Conservation (phyloP, 2,797 vertebrate species). For the Philypnodon macrostomus region DNA sequence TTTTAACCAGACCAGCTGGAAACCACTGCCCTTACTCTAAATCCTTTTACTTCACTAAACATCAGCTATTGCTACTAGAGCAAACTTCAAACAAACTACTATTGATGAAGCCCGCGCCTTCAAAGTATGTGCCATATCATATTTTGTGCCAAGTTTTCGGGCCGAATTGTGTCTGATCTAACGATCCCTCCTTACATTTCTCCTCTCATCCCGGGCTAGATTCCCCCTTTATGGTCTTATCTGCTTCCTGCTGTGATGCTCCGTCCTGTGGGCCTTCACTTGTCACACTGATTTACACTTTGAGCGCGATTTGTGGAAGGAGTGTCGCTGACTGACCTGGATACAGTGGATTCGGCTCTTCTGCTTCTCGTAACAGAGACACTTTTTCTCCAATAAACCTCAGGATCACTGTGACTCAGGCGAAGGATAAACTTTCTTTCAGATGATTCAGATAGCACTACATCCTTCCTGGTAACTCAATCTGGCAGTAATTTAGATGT, state of each 20-base stretch:
- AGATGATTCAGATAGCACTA: conserved; percentile 37
- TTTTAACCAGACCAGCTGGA: too few relatives aligned
- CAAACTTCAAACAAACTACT: not conserved
- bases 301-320: conserved; percentile 25
- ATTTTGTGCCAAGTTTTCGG: not conserved
- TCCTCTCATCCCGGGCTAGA: conserved; percentile 13
- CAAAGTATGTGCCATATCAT: not conserved
- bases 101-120: conserved; percentile 1
- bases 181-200: conserved; percentile 2
- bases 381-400: not conserved
- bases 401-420: not conserved
- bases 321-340: conserved; percentile 49
- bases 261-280: conserved; percentile 36
- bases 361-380: conserved; percentile 40
- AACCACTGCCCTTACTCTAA: too few relatives aligned
- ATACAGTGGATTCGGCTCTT: conserved; percentile 18
- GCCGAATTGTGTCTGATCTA: conserved; percentile 2
- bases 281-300: conserved; percentile 52
- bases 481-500: not conserved
- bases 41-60: not conserved
- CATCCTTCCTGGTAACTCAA: not conserved
- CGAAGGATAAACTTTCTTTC: conserved; percentile 2
- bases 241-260: conserved; percentile 39
- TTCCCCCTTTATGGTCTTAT: conserved; percentile 27
- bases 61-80: not conserved